Evolutionary conservation across 1,140 invertebrate genomes (phyloP), one percentile per base, ranked within the genome.

Genomic region (Cherax destructor): DNA sequence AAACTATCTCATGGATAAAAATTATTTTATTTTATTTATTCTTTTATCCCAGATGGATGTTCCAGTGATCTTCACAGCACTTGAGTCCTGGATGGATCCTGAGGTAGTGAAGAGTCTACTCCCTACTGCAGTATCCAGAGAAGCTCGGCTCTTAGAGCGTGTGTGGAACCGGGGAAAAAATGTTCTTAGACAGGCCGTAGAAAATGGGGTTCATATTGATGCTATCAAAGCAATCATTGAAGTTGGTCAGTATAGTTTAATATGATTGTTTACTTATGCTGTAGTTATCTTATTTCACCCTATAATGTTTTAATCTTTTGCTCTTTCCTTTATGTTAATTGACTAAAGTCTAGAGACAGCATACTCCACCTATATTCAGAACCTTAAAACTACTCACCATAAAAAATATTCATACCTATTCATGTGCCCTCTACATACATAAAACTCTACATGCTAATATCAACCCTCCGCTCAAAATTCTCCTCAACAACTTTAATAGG

Each of bases 111-210:
- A 59, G 49, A 80, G 30, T 52, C 21, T 91, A 16, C 88, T 91
- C 18, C 88, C 88, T 6, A 30, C 41, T 11, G 65, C 74, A 47
- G 47, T 30, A 9, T 76, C 88, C 69, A 83, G 56, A 11, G 69
- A 84, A 11, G 72, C 88, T 1, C 24, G 30, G 7, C 52, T 78
- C 13, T 76, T 91, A 24, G 88, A 56, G 30, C 21, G 88, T 16
- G 81, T 83, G 24, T 85, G 88, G 72, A 78, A 78, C 30, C 72
- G 88, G 9, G 88, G 88, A 13, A 61, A 69, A 16, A 91, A 84
- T 59, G 81, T 91, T 3, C 81, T 91, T 7, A 50, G 83, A 18
- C 61, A 76, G n/a, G 88, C 88, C 6, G 74, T 91, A 21, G 72
- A 91, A 21, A 84, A 65, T 50, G 81, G 59, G 2, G 88, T 91